A percentile compares a stretch with the other conserved stretches of the same genome.
These are phyloP conservation scores for Eristalis intricaria DNA, from an alignment of 2,888 invertebrate species.

Conservation along the genomic window DNA sequence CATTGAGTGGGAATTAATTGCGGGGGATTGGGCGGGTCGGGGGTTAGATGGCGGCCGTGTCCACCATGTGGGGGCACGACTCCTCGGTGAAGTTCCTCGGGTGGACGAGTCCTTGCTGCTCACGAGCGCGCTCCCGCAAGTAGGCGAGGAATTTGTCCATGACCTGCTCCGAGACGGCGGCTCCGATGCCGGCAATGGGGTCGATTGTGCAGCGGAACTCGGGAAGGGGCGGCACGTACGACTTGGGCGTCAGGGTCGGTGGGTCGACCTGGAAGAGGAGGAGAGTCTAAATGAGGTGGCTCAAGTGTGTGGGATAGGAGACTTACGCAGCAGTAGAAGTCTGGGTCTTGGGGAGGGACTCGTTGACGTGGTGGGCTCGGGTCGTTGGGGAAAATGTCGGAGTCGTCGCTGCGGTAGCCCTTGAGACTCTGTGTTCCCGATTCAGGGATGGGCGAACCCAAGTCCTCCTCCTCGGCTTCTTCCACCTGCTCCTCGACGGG, in stretches of 20 bases:
- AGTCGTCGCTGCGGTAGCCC: constrained; percentile 2
- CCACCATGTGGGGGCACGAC: constrained; percentile 73
- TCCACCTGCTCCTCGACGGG: neutral
- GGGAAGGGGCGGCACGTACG: constrained; percentile 32
- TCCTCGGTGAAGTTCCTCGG: constrained; percentile 73
- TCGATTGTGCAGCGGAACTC: constrained; percentile 77
- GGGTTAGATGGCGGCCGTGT: constrained; percentile 30
- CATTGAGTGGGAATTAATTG: constrained; percentile 58
- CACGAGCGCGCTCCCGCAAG: constrained; percentile 67
- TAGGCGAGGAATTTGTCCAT: constrained; percentile 83
- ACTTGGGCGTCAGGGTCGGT: constrained; percentile 6
- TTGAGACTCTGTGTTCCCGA: neutral
- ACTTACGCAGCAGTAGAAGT: constrained; percentile 56
- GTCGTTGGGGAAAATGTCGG: neutral
- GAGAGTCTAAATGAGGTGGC: neutral
- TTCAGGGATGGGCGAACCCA: constrained; percentile 2
- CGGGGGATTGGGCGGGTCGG: constrained; percentile 21
- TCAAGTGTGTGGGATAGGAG: neutral
- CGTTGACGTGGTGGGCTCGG: neutral
- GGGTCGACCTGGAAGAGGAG: constrained; percentile 21
- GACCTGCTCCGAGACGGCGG: constrained; percentile 82
- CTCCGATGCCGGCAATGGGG: constrained; percentile 85
- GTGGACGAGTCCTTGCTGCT: constrained; percentile 73
- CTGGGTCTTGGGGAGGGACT: neutral
- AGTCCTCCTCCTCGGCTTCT: constrained; percentile 14